Evolutionary conservation across 2,888 invertebrate species (phyloP), one percentile per base, ranked within the genome.

Genomic region (Allolobophora icterica): DNA sequence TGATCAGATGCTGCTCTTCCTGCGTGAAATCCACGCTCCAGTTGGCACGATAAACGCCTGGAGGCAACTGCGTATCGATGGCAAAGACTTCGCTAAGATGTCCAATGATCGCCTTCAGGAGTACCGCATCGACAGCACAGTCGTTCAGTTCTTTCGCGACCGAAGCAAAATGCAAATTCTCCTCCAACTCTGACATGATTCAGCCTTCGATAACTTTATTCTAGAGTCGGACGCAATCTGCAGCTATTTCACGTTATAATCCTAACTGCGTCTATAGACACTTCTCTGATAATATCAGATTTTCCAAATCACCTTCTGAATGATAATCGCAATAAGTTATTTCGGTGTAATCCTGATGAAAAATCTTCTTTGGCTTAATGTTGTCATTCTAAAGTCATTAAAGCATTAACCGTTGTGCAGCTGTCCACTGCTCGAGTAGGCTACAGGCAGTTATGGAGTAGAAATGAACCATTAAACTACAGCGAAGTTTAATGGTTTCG

Each of bases 131-230:
- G 21, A 87, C 21, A 35, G 21, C 35, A 87, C 38, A 17, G 87
- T 87, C 87, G 87, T 87, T 38, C 87, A 87, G 87, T 87, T 87
- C 87, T 87, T 87, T 33, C 87, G 87, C 87, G 87, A 87, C 24
- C 87, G 87, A 33, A 87, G 87, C 87, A 34, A 38, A 24, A 87
- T 87, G 87, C 11, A 35, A 34, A 38, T 87, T 15, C 87, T 87
- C 21, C 35, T 87, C 24, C 87, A 87, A 38, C 87, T 87, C 11
- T 87, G 35, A 87, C 87, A 5, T n/a, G n/a, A 5, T 19, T 87
- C 87, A 2, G 21, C 87, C 3, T n/a, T n/a, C 8, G 4, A 30
- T n/a, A n/a, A n/a, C n/a, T 71, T 1, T 71, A 8, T 71, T 71
- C 52, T 8, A 71, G n/a, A 3, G n/a, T 8, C n/a, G 71, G 71